These are phyloP conservation scores for Maniola hyperantus DNA, from an alignment of 2,888 invertebrate species.

Conservation along the genomic window DNA sequence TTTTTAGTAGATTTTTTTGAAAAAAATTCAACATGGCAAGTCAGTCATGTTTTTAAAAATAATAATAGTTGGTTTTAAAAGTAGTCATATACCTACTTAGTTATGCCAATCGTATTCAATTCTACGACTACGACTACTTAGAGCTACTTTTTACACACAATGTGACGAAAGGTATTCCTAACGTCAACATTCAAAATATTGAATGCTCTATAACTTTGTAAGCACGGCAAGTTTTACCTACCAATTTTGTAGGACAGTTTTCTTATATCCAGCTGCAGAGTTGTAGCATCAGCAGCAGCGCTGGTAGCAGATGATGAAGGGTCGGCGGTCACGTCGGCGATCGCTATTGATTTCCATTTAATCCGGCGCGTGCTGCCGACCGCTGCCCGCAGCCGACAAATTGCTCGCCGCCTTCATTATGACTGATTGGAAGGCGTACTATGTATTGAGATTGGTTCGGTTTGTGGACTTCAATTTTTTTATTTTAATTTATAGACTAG, in stretches of 20 bases:
- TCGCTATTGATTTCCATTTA: slow-evolving; percentile 81
- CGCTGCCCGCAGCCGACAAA: slow-evolving; percentile 53
- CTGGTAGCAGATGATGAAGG: slow-evolving; percentile 44
- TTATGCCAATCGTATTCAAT: too few relatives aligned
- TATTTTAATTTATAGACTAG: too few relatives aligned
- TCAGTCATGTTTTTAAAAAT: too few relatives aligned
- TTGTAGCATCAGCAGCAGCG: not conserved
- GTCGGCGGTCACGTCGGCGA: slow-evolving; percentile 70
- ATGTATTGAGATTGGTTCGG: not conserved
- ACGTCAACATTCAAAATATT: too few relatives aligned
- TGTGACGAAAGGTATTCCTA: not conserved
- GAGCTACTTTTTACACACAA: not conserved
- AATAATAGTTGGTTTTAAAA: too few relatives aligned
- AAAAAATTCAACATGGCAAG: not conserved
- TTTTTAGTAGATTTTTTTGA: too few relatives aligned
- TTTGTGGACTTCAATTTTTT: not conserved
- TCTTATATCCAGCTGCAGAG: not conserved
- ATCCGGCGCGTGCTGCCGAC: slow-evolving; percentile 74
- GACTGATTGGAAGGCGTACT: slow-evolving; percentile 63
- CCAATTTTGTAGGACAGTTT: not conserved
- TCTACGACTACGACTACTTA: too few relatives aligned
- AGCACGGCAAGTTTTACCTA: not conserved
- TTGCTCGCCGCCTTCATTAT: slow-evolving; percentile 64
- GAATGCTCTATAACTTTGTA: not conserved
- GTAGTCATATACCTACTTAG: too few relatives aligned